Conservation (phyloP, 2,113 vertebrate genomes). For the Neomonachus schauinslandi region DNA sequence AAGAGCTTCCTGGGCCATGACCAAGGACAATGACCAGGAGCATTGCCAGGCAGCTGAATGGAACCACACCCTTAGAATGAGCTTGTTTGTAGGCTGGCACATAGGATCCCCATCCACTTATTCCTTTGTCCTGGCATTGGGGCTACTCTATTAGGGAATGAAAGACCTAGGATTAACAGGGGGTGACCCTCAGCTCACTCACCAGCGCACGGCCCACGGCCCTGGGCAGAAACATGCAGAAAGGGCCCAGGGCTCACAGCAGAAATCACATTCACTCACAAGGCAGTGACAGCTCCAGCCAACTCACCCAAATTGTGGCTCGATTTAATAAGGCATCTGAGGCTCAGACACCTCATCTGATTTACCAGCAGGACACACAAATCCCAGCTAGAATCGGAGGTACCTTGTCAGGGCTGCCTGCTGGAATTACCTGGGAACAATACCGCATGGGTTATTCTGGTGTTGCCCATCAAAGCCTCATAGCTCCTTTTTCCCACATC, state of each 20-base stretch:
- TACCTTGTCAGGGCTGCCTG: slow-evolving; percentile 44
- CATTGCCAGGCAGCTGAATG: not conserved
- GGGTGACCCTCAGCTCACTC: not conserved
- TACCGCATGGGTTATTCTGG: not conserved
- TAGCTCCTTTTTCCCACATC: not conserved
- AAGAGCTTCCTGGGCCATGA: not conserved
- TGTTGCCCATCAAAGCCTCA: not conserved
- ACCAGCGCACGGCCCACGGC: fast-evolving
- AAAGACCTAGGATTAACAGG: slow-evolving; percentile 37
- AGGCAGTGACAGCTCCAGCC: not conserved
- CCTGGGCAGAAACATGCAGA: not conserved
- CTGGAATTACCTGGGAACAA: not conserved
- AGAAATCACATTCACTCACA: not conserved
- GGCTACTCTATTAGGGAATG: not conserved
- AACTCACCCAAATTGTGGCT: slow-evolving; percentile 48
- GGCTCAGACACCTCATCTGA: not conserved
- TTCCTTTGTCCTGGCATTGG: slow-evolving; percentile 42
- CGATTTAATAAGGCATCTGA: not conserved
- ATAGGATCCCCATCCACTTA: not conserved
- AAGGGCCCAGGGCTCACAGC: not conserved
- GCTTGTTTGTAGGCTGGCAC: not conserved
- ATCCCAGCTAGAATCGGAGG: not conserved
- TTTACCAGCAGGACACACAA: not conserved
- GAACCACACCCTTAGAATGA: slow-evolving; percentile 25
- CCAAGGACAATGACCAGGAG: not conserved